Base-by-base conservation (phyloP, 2,888 invertebrate species). In the Erebia ligea region DNA sequence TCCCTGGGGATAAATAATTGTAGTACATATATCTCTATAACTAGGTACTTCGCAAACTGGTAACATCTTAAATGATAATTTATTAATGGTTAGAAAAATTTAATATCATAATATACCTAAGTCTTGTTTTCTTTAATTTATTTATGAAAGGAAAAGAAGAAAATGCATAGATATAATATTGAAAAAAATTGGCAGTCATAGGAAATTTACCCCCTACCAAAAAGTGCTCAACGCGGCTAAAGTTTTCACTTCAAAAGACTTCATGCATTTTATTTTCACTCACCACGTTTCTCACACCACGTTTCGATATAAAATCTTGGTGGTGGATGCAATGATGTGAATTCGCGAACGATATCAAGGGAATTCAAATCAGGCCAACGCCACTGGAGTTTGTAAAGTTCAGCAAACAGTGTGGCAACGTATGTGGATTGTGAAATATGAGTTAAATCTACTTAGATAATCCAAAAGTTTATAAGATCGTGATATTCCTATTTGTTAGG, bases 381-480 rank as follows among this genome's bases (percentile, higher is more conserved):
- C 25, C 48, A 50, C 48, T 21, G 48, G 45, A 48, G 25, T 67
- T 50, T 50, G 25, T n/a, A 50, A 67, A 67, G 67, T 67, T 67
- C 58, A 58, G 45, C 48, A 67, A 67, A 67, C 48, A 48, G 13
- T 50, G 48, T 34, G 42, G 15, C 56, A 45, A 17, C 13, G n/a
- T 34, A 34, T 40, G 54, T 34, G 58, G n/a, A 34, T 34, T 34
- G 5, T 34, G 34, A 34, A 56, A 45, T 57, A 67, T 67, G 50
- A 67, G 25, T 67, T 67, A 21, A 67, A 67, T 67, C n/a, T 58
- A 67, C 67, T n/a, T n/a, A n/a, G n/a, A 58, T 67, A 67, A 50
- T 56, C 21, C 19, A 40, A 56, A 45, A 57, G 56, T 54, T 52
- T 34, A 34, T 65, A 17, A 15, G 13, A 54, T 54, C 40, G 19